These are phyloP conservation scores for Nannoperca obscura DNA, from an alignment of 2,797 vertebrate genomes.

Conservation along the genomic window DNA sequence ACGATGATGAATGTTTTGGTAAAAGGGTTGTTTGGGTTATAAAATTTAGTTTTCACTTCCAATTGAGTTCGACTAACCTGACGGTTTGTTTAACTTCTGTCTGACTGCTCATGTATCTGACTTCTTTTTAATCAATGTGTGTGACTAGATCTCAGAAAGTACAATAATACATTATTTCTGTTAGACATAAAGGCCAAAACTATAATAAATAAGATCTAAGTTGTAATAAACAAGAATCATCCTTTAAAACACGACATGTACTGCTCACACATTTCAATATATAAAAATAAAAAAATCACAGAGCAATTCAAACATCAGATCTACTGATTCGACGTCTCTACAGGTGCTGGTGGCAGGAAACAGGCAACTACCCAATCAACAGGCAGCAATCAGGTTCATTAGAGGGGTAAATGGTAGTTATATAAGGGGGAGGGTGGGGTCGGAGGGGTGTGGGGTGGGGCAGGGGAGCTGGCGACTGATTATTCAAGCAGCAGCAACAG, in stretches of 20 bases:
- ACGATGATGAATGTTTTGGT: neutral
- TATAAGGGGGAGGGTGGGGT: conserved; percentile 32
- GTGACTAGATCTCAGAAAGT: neutral
- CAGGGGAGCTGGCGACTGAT: conserved; percentile 71
- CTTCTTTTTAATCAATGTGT: neutral
- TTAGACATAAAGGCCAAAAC: neutral
- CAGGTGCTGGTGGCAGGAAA: conserved; percentile 38
- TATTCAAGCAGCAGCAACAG: conserved; percentile 84
- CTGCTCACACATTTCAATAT: conserved; percentile 17
- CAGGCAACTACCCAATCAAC: conserved; percentile 75
- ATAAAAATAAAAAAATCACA: conserved; percentile 17
- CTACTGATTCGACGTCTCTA: conserved; percentile 75
- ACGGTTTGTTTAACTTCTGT: neutral
- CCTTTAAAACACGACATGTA: neutral
- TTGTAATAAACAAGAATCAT: conserved; percentile 19
- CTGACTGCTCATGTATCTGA: neutral
- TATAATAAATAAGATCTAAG: conserved; percentile 9
- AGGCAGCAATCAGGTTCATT: conserved; percentile 75
- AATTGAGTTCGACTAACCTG: no score
- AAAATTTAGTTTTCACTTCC: neutral
- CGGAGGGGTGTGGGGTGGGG: conserved; percentile 38
- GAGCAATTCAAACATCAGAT: conserved; percentile 30
- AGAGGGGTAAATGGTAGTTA: conserved; percentile 49
- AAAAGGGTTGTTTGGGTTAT: neutral
- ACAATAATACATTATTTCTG: neutral